Evolutionary conservation across 2,888 invertebrate species (phyloP), one percentile per base, ranked within the genome.

Genomic region (Drosophila colorata): DNA sequence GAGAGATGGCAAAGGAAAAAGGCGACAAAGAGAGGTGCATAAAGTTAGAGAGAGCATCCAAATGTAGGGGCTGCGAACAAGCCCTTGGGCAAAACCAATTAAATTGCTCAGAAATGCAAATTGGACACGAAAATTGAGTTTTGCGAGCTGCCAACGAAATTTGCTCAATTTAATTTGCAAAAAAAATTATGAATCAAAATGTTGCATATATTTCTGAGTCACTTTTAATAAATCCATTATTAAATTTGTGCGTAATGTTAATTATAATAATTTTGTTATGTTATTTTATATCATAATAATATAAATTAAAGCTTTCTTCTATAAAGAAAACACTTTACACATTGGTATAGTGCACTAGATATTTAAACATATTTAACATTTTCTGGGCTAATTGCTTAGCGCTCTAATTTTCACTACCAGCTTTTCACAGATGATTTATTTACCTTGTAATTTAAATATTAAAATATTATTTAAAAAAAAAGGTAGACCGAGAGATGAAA

Each of bases 1-100:
- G 25, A 25, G 16, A 4, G 46, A 31, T n/a, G n/a, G n/a, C n/a
- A n/a, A n/a, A n/a, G n/a, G n/a, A 14, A 44, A 9, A 31, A 14
- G 3, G 11, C 8, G 28, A 9, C 9, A 31, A 31, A 20, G n/a
- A 43, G 8, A 11, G 7, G 23, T n/a, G n/a, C n/a, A n/a, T n/a
- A n/a, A n/a, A 20, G 9, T 33, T 1, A 20, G 38, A 13, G 18
- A 41, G 14, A 46, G 9, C 8, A 13, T 28, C 1, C 31, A 13
- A 11, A 11, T 31, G 31, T 4, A 13, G 38, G 20, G 38, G n/a
- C 6, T 23, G 28, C 11, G 51, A 16, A 31, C 18, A 40, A 33
- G 41, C 59, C 80, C 51, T 69, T 63, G 69, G 69, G 63, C 51
- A 59, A 64, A 78, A 59, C 57, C 80, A 80, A 83, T 80, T 83